These are phyloP conservation scores for Macrotus californicus DNA, from an alignment of 2,113 vertebrate species.

Conservation along the genomic window DNA sequence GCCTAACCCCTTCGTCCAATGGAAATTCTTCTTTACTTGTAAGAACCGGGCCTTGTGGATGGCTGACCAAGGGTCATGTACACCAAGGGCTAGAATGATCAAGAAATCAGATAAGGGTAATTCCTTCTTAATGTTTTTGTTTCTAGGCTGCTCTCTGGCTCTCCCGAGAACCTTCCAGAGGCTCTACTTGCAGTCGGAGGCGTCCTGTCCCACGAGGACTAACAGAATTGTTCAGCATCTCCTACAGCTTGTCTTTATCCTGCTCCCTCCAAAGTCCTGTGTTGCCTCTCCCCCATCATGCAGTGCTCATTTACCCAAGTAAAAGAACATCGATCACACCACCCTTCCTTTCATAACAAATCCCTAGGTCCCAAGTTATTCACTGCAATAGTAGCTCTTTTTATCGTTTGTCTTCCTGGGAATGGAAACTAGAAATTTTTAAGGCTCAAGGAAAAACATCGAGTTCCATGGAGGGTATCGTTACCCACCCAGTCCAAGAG, in stretches of 20 bases:
- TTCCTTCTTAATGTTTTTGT: not conserved
- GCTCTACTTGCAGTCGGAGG: not conserved
- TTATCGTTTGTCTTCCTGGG: conserved; percentile 11
- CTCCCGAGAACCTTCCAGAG: not conserved
- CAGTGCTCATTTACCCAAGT: not conserved
- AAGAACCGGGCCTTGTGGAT: not conserved
- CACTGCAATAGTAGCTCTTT: not conserved
- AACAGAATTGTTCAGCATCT: not conserved
- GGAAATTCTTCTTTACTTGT: not conserved
- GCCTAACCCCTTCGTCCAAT: not conserved
- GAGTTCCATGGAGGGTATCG: not conserved
- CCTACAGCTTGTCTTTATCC: not conserved
- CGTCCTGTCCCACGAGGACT: not conserved
- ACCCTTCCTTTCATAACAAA: not conserved
- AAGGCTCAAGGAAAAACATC: not conserved
- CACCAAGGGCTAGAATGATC: not conserved
- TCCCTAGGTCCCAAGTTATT: not conserved
- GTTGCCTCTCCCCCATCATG: not conserved
- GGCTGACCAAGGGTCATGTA: not conserved
- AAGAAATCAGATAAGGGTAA: not conserved
- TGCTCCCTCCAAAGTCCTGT: not conserved
- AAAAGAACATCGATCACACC: not conserved
- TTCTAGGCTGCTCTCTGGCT: not conserved
- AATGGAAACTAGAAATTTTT: conserved; percentile 32
- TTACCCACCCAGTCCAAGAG: not conserved